Conservation (phyloP, 2,797 vertebrate genomes). For the Threskiornis aethiopicus region DNA sequence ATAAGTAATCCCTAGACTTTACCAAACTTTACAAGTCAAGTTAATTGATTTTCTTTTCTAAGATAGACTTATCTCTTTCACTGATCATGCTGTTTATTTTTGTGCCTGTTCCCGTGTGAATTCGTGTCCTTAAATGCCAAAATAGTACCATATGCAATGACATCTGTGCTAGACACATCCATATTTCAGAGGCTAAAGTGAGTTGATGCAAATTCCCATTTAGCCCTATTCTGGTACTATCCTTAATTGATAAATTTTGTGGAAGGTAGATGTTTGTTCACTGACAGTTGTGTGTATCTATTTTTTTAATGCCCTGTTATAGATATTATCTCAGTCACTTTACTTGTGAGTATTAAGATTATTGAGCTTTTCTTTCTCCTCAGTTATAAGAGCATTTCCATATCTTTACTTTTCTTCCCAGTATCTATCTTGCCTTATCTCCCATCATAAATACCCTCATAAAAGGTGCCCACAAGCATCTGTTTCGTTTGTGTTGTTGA, state of each 20-base stretch:
- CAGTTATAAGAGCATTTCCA: background rate
- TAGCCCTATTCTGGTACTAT: background rate
- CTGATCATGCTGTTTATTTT: background rate
- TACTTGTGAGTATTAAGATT: background rate
- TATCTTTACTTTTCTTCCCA: background rate
- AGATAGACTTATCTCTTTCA: background rate
- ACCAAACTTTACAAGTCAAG: background rate
- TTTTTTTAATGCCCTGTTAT: background rate
- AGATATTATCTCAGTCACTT: background rate
- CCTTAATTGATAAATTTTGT: background rate
- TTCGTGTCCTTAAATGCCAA: background rate
- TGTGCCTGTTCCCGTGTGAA: background rate
- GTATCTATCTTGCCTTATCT: background rate
- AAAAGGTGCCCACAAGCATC: background rate
- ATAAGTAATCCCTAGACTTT: background rate
- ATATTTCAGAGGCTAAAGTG: background rate
- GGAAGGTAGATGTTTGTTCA: background rate
- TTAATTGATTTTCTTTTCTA: background rate
- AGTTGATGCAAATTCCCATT: background rate
- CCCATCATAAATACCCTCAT: background rate
- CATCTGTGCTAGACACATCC: background rate
- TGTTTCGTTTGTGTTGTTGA: background rate
- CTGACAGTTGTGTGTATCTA: background rate
- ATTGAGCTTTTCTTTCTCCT: background rate
- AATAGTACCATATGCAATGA: background rate